Conservation (phyloP, 2,888 invertebrate species). For the Clunio marinus region DNA sequence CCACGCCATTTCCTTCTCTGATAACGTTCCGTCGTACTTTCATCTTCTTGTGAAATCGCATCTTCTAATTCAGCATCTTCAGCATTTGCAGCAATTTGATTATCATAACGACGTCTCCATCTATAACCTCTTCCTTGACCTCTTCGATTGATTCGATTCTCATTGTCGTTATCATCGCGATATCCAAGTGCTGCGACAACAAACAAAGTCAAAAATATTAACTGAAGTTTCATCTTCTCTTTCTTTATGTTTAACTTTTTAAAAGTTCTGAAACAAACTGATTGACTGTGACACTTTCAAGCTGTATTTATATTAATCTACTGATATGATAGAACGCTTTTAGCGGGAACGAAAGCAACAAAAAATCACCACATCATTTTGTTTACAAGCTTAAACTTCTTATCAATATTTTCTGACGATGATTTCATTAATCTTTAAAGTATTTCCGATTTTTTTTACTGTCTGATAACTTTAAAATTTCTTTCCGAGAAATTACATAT, state of each 20-base stretch:
- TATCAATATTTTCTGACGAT: neutral
- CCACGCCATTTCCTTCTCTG: neutral
- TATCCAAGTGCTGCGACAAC: neutral
- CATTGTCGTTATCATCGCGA: neutral
- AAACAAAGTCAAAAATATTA: constrained; percentile 9
- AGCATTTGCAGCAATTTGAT: constrained; percentile 22
- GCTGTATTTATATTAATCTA: neutral
- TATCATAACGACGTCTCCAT: constrained; percentile 11
- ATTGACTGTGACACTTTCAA: neutral
- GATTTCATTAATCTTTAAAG: neutral
- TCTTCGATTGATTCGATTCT: neutral
- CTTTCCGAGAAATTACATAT: too few relatives aligned
- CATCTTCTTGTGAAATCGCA: neutral
- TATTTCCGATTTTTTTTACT: neutral
- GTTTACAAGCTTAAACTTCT: neutral
- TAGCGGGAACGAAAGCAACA: neutral
- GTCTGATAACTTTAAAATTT: too few relatives aligned
- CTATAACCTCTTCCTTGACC: neutral
- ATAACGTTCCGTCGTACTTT: neutral
- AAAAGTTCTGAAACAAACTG: neutral
- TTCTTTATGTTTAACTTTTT: neutral
- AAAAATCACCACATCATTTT: too few relatives aligned
- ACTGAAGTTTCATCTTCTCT: constrained; percentile 18
- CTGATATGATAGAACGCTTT: neutral
- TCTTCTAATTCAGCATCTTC: constrained; percentile 2